Evolutionary conservation across 2,797 vertebrate species (phyloP).

Genomic region (Brachymystax lenok): DNA sequence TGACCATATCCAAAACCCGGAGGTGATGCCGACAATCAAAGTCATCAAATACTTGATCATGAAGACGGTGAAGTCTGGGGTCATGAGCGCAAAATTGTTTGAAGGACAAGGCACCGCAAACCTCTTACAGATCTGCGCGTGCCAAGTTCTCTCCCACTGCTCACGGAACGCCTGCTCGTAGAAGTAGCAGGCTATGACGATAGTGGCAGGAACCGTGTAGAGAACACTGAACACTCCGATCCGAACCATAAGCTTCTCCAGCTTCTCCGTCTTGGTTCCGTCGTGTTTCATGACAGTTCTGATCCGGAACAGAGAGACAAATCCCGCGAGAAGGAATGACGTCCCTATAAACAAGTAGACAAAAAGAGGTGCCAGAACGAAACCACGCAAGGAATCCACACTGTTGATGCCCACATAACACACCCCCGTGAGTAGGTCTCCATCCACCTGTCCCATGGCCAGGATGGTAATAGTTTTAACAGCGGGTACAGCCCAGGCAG

Average conservation of each 20-base stretch:
- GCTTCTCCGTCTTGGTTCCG: slow-evolving; percentile 96
- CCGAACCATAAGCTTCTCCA: slow-evolving; percentile 98
- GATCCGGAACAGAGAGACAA: slow-evolving; percentile 96
- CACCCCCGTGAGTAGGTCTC: slow-evolving; percentile 92
- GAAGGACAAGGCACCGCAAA: slow-evolving; percentile 90
- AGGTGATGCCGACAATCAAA: slow-evolving; percentile 99
- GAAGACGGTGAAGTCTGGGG: slow-evolving; percentile 96
- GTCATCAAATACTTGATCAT: slow-evolving; percentile 99
- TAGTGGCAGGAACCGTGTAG: slow-evolving; percentile 96
- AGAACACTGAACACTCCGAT: slow-evolving; percentile 97
- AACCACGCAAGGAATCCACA: slow-evolving; percentile 91
- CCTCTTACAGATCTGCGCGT: slow-evolving; percentile 93
- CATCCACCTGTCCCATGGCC: slow-evolving; percentile 96
- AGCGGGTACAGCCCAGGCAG: slow-evolving; percentile 95
- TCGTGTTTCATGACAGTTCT: slow-evolving; percentile 99
- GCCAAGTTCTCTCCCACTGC: slow-evolving; percentile 96
- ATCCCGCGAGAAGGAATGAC: slow-evolving; percentile 97
- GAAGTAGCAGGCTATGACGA: slow-evolving; percentile 97
- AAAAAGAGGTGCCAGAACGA: slow-evolving; percentile 93
- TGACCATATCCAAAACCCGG: slow-evolving; percentile 99
- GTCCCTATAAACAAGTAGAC: slow-evolving; percentile 98
- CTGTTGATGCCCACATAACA: slow-evolving; percentile 96
- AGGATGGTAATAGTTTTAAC: slow-evolving; percentile 97
- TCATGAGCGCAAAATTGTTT: slow-evolving; percentile 90
- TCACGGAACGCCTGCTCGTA: slow-evolving; percentile 98